These are phyloP conservation scores for Dascillus cervinus DNA, from an alignment of 2,888 invertebrate genomes.

Conservation along the genomic window DNA sequence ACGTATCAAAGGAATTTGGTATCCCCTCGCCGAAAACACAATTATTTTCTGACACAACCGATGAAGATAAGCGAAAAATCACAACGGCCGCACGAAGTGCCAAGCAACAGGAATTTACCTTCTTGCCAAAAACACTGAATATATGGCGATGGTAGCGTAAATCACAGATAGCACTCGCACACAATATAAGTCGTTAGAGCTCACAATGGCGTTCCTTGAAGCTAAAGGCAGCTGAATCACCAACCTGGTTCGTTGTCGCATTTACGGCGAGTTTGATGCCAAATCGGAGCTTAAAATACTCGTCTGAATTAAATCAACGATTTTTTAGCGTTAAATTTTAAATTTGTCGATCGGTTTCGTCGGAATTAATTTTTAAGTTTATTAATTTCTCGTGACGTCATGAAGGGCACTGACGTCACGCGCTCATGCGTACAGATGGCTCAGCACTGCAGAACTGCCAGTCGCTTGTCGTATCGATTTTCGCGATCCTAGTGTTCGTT, in stretches of 20 bases:
- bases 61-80: conserved; percentile 42
- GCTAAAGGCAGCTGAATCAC: conserved; percentile 35
- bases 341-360: conserved; percentile 14
- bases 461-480: conserved; percentile 73
- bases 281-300: too few species aligned
- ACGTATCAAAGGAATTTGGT: conserved; percentile 64
- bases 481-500: conserved; percentile 65
- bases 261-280: too few species aligned
- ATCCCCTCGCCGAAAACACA: conserved; percentile 52
- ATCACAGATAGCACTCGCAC: conserved; percentile 59
- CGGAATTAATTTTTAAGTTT: conserved; percentile 17
- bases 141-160: conserved; percentile 60
- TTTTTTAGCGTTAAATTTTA: conserved; percentile 4
- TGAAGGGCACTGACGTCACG: conserved; percentile 34
- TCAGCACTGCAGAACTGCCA: conserved; percentile 54
- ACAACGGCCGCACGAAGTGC: conserved; percentile 15
- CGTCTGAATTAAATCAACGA: conserved; percentile 1
- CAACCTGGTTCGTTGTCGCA: conserved; percentile 9
- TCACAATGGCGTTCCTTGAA: conserved; percentile 75
- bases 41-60: conserved; percentile 45
- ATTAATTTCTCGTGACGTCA: conserved; percentile 33
- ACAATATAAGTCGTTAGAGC: conserved; percentile 66
- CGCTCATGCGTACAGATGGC: conserved; percentile 45
- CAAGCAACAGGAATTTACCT: conserved; percentile 32
- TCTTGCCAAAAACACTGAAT: conserved; percentile 43